Evolutionary conservation across 2,797 vertebrate genomes (phyloP), one percentile per base, ranked within the genome.

Genomic region (Acropternis orthonyx): DNA sequence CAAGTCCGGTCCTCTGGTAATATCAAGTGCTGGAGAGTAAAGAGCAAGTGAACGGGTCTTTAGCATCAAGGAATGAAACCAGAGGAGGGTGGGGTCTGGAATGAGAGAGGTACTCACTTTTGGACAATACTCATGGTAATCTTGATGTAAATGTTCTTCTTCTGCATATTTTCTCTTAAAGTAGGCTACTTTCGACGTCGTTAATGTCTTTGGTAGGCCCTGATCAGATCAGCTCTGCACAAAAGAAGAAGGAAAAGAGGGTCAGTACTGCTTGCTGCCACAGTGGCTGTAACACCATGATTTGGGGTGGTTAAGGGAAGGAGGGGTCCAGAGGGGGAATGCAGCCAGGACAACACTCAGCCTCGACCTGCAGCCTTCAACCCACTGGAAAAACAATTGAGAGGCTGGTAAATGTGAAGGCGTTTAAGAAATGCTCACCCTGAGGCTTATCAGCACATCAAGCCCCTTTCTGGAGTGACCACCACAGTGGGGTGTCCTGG

Each of bases 161-260:
- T 99, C 99, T 99, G 99, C 99, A 99, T 99, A 99, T 98, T 99
- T 99, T 96, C 99, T 99, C 99, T 99, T 99, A 98, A 99, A 99
- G 97, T 99, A 99, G 89, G 99, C 99, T 98, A 99, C 99, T 98
- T 99, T 99, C 99, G 99, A 99, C 99, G 99, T 99, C 97, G 99
- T 99, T 99, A 98, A 98, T 96, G 97, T 97, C 51, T 97, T 96
- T 95, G 96, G 94, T 94, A 96, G 88, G 96, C 96, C 98, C 93
- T 93, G 72, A 94, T 92, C 90, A 97, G 97, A 98, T 95, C 96
- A 97, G 97, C 97, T 98, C 95, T 96, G 97, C 22, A 88, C 37
- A 69, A 95, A 88, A 91, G 4, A 80, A 79, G 71, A 95, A 83
- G 55, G 66, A 66, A 87, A 94, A 75, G 49, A 55, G 54, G 48